Base-by-base conservation (phyloP, 2,113 vertebrate genomes). In the Thalassarche chlororhynchos region DNA sequence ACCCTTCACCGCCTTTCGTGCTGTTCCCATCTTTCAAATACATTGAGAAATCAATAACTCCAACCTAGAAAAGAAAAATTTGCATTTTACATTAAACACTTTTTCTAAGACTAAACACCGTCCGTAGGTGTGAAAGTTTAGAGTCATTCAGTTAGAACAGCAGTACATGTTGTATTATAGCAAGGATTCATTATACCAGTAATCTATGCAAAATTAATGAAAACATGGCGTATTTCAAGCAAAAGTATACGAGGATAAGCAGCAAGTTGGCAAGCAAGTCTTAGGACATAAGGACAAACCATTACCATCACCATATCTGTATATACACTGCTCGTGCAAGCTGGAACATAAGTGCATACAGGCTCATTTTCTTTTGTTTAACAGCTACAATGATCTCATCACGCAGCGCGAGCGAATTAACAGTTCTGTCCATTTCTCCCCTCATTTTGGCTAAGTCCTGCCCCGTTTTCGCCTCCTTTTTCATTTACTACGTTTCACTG, bases 41-140 rank as follows among this genome's bases (percentile, higher is more conserved):
- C 99, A 99, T 99, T 6, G 99, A 99, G 96, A 99, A 99, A 98
- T 99, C 99, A 47, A 99, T 99, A 87, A 99, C 99, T 42, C 99
- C 99, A 14, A 99, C 99, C 99, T 99, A 96, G 44, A 95, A 77
- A 61, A 97, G 40, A 86, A 86, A 70, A 92, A 79, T n/a, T 66
- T 68, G 26, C 44, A 55, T 84, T 97, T 82, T 80, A 71, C 61
- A 21, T 51, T 24, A 14, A 44, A 44, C 34, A 25, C 47, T 71
- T 72, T 21, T n/a, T 51, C 46, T 44, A 78, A 79, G 46, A 64
- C 14, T 66, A 71, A 80, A 20, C 36, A 17, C n/a, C 25, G 54
- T 8, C 91, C 20, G 5, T 17, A 70, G 36, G 6, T 5, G 26
- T n/a, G 17, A 3, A 89, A 70, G 21, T 8, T 60, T 2, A 34